Percentiles rank a stretch among this genome's conserved stretches.
Conservation (phyloP, 35 echinoderm and acorn worm species). For the Patiria miniata region DNA sequence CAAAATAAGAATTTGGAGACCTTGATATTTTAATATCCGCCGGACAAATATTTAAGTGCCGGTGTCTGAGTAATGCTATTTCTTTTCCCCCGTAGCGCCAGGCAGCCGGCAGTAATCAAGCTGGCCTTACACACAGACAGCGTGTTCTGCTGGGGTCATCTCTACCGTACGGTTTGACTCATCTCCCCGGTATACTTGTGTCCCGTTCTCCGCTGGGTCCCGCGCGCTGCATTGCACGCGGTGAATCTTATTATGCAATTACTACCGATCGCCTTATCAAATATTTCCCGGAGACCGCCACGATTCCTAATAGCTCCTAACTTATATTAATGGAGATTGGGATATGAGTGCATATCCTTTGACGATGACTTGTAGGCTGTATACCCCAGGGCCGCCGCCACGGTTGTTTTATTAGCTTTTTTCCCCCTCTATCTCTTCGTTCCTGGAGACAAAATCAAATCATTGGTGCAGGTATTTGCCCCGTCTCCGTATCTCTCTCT, state of each 20-base stretch:
- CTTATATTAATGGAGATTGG: constrained; percentile 28
- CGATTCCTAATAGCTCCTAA: constrained; percentile 12
- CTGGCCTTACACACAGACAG: background rate
- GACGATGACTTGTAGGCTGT: constrained; percentile 23
- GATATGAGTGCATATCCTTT: constrained; percentile 18
- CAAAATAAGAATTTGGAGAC: too few relatives aligned
- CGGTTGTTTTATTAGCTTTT: constrained; percentile 34
- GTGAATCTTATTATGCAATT: constrained; percentile 27
- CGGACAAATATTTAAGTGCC: too few relatives aligned
- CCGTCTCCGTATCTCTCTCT: background rate
- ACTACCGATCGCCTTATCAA: constrained; percentile 25
- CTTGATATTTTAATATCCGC: too few relatives aligned
- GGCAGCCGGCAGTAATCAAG: too few relatives aligned
- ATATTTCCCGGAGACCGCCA: background rate
- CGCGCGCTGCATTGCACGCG: too few relatives aligned
- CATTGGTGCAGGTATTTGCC: background rate
- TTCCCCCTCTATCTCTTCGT: too few relatives aligned
- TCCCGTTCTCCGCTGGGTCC: background rate
- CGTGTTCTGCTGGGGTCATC: background rate
- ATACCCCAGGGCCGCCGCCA: constrained; percentile 24
- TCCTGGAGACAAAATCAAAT: constrained; percentile 1
- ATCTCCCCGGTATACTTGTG: background rate
- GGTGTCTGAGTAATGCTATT: too few relatives aligned
- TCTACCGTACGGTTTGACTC: background rate
- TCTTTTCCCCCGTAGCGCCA: too few relatives aligned